Base-by-base conservation (phyloP, 2,888 invertebrate species). In the Tetropium fuscum region DNA sequence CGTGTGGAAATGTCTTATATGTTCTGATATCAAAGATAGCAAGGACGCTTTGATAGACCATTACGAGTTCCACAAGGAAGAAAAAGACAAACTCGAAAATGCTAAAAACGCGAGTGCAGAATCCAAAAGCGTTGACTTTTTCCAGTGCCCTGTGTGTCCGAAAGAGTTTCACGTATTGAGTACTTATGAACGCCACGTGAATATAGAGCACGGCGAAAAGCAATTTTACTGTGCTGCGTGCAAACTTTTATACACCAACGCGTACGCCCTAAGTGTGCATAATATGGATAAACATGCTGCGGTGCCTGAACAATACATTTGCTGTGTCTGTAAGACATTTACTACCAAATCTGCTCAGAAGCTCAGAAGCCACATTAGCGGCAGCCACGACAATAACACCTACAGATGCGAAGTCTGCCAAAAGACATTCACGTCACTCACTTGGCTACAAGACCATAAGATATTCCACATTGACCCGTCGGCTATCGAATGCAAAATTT, bases 341-440 rank as follows among this genome's bases (percentile, higher is more conserved):
- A 22, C 38, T 2, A 49, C 49, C 11, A 11, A 6, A n/a, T 60
- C 55, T 0, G 56, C 57, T 11, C 54, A 41, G 2, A 48, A 45
- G 36, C 56, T 70, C 6, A 47, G 51, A 8, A 41, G 38, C 70
- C 67, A 73, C 66, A 56, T 73, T 68, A 38, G 53, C 4, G 30
- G 49, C 1, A 54, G 62, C 10, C 70, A 70, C n/a, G 48, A 58
- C n/a, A 72, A 75, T 13, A 73, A 82, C 58, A 83, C 83, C 53
- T 85, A 84, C 71, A 82, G 81, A 60, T 86, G 86, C 70, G 81
- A 82, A 45, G 81, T 83, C 5, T 86, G 86, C 69, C 82, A 82
- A 63, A 84, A 85, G 71, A 83, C 83, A 15, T 85, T 43, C 25
- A 8, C 25, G 6, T 43, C 43, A 43, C 15, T 25, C 13, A 5